Percentiles rank a stretch among this genome's conserved stretches.
Conservation (phyloP, 2,888 invertebrate species). For the Xanthia icteritia region DNA sequence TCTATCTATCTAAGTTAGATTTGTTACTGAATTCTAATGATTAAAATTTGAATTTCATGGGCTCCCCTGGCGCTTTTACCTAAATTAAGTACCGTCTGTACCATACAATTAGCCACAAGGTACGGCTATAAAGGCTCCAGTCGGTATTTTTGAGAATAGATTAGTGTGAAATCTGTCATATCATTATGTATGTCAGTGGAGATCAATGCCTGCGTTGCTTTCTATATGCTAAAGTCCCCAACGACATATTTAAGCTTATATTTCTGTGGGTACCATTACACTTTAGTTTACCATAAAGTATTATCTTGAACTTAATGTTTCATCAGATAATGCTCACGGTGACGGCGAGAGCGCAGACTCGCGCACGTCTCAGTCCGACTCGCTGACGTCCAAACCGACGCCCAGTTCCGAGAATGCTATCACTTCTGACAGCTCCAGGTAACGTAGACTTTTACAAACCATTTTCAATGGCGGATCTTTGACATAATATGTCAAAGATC, state of each 20-base stretch:
- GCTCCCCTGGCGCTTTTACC: too few relatives aligned
- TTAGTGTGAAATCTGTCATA: not conserved
- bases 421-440: conserved; percentile 89
- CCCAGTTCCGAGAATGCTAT: conserved; percentile 85
- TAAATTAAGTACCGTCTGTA: too few relatives aligned
- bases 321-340: conserved; percentile 78
- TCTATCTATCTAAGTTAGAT: too few relatives aligned
- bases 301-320: not conserved
- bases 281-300: not conserved
- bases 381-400: conserved; percentile 84
- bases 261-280: not conserved
- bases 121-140: too few relatives aligned
- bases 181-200: not conserved
- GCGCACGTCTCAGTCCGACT: conserved; percentile 85
- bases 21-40: too few relatives aligned
- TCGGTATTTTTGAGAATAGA: too few relatives aligned
- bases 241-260: not conserved
- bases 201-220: not conserved
- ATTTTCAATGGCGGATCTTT: too few relatives aligned
- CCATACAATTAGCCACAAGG: too few relatives aligned
- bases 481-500: too few relatives aligned
- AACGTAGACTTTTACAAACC: not conserved
- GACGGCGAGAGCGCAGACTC: conserved; percentile 86
- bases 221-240: too few relatives aligned
- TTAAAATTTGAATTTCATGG: too few relatives aligned